Evolutionary conservation across 1,140 invertebrate genomes (phyloP).

Genomic region (Idris sp.): DNA sequence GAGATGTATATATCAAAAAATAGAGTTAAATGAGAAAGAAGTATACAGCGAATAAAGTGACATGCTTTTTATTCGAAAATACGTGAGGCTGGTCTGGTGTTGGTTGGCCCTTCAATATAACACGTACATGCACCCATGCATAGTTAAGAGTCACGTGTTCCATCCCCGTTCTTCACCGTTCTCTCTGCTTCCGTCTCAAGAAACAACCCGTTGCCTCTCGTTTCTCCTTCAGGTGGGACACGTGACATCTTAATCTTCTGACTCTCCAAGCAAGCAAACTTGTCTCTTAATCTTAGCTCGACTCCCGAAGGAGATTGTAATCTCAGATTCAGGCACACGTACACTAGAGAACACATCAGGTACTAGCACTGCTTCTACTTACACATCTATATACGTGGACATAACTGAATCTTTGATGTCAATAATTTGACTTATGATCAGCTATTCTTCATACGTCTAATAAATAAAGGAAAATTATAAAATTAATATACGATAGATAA

Average conservation of each 20-base stretch:
- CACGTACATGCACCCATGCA: constrained; percentile 37
- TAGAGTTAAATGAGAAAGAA: constrained; percentile 18
- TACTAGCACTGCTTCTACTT: constrained; percentile 55
- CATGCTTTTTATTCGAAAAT: constrained; percentile 20
- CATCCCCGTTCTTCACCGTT: constrained; percentile 25
- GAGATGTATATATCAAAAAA: constrained; percentile 10
- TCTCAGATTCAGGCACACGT: constrained; percentile 69
- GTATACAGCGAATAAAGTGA: constrained; percentile 19
- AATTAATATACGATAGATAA: no score
- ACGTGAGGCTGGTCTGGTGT: constrained; percentile 32
- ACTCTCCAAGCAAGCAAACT: constrained; percentile 43
- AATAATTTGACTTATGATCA: constrained; percentile 30
- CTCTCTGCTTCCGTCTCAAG: constrained; percentile 11
- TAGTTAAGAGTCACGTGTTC: constrained; percentile 40
- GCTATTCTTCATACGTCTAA: no score
- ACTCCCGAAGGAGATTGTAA: constrained; percentile 68
- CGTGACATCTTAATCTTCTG: constrained; percentile 70
- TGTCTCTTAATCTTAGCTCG: constrained; percentile 68
- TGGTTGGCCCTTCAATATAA: constrained; percentile 20
- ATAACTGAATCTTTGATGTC: constrained; percentile 5
- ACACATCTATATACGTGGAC: constrained; percentile 21
- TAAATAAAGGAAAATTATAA: no score
- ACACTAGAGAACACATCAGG: constrained; percentile 49
- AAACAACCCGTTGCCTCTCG: constrained; percentile 30
- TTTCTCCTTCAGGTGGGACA: constrained; percentile 53